Base-by-base conservation (phyloP, 2,797 vertebrate species). In the Salmo trutta region DNA sequence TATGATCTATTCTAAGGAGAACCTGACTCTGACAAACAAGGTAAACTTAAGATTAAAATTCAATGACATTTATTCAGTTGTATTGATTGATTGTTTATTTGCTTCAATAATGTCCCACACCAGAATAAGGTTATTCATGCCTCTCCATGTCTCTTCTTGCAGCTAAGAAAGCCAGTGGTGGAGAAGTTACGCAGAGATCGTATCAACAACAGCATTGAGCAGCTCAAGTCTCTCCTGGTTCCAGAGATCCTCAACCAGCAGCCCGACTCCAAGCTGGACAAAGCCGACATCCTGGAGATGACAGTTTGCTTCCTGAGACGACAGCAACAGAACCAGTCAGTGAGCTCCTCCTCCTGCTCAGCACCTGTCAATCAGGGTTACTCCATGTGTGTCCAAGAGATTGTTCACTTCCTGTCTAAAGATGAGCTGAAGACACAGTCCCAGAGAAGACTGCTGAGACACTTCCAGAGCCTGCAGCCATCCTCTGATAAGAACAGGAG, bases 221-320 rank as follows among this genome's bases (percentile, higher is more conserved):
- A 95, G 86, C 91, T 96, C 76, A 96, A 95, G 85, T 86, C 90
- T 86, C 85, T 96, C 16, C 91, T 96, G 89, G 90, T 90, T 83
- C 89, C 92, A 83, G 94, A 94, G 88, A 94, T 93, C 82, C 87
- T 90, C 15, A 84, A 88, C 36, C 88, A 92, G 77, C 90, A 93
- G 82, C 89, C 91, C 76, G 90, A 92, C 76, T 92, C 91, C 77
- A 87, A 85, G 84, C 81, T 86, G 82, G 84, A 85, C 80, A 87
- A 89, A 84, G 83, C 79, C 21, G 82, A 83, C 70, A 87, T 89
- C 84, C 84, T 87, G 79, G 86, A 87, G 82, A 86, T 83, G 83
- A 83, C 81, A 6, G 71, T 86, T 17, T 47, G 68, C 36, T 79
- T 77, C 77, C 81, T 86, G 79, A 85, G 72, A 79, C 59, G 19